Evolutionary conservation across 1,140 invertebrate species (phyloP), one percentile per base, ranked within the genome.

Genomic region (Bombus pascuorum): DNA sequence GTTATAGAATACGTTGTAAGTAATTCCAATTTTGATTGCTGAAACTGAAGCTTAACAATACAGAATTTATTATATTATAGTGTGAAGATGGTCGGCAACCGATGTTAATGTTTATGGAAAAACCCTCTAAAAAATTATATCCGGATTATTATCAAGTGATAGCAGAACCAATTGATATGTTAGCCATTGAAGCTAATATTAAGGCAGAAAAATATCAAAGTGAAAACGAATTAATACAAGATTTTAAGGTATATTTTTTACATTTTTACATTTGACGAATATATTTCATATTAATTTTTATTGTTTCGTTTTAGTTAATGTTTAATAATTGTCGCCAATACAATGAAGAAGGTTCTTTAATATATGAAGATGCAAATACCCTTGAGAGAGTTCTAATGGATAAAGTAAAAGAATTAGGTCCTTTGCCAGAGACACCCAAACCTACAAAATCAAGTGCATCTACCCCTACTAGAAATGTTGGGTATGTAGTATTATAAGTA

Each of bases 101-200:
- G 1, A 98, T 99, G 95, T 95, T 98, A 66, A 97, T 98, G 90
- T 99, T 99, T 93, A 98, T 99, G 97, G 98, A 99, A 94, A 98
- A 99, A 93, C 99, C 99, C 8, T 99, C 98, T 1, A 98, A 98
- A 92, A 99, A 99, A 94, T 95, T 98, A 34, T 99, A 99, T 95
- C 98, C 99, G 0, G 98, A 99, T 93, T 99, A 99, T 94, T 99
- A 99, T 95, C 97, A 98, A 94, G 97, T 99, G 2, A 99, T 99
- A 84, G 96, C 97, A 59, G 97, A 98, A 90, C 99, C 99, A 1
- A 99, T 99, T 84, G 99, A 99, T 94, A 98, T 99, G 97, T 96
- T 98, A 62, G 98, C 97, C 47, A 99, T 99, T 92, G 98, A 99
- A 92, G 95, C 96, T 32, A 99, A 99, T 95, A 99, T 99, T 72